Conservation (phyloP, 2,888 invertebrate genomes). For the Drosophila buzzatii region DNA sequence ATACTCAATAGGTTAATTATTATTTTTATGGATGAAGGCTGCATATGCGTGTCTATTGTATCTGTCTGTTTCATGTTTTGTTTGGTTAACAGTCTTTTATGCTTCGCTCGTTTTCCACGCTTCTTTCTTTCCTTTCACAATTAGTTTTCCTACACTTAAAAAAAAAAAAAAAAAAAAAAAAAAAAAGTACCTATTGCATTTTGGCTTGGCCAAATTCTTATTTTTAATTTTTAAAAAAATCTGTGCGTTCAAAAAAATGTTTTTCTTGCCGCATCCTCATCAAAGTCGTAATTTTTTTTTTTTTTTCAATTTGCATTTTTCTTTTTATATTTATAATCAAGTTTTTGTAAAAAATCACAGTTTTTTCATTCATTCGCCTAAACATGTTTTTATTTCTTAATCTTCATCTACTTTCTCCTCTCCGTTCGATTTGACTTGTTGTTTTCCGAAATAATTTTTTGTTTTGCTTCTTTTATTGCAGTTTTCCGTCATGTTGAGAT, state of each 20-base stretch:
- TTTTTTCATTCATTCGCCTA: constrained; percentile 82
- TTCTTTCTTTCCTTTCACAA: constrained; percentile 4
- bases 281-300: constrained; percentile 42
- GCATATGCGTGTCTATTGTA: constrained; percentile 1
- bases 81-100: constrained; percentile 58
- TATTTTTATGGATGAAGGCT: constrained; percentile 15
- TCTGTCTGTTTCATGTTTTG: constrained; percentile 22
- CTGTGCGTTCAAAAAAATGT: constrained; percentile 11
- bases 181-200: constrained; percentile 15
- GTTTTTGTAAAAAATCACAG: constrained; percentile 82
- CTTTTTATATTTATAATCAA: constrained; percentile 73
- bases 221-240: constrained; percentile 18
- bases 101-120: constrained; percentile 42
- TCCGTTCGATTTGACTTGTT: constrained; percentile 16
- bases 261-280: constrained; percentile 31
- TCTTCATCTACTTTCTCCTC: not conserved
- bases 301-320: constrained; percentile 29
- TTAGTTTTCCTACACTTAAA: constrained; percentile 10
- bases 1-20: constrained; percentile 54
- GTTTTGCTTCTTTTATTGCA: constrained; percentile 42
- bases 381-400: constrained; percentile 47
- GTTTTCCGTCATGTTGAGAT: constrained; percentile 59
- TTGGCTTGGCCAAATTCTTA: constrained; percentile 48
- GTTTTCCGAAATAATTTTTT: constrained; percentile 64
- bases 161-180: constrained; percentile 2